These are phyloP conservation scores for Heteronetta atricapilla DNA, from an alignment of 2,113 vertebrate genomes.

Conservation along the genomic window DNA sequence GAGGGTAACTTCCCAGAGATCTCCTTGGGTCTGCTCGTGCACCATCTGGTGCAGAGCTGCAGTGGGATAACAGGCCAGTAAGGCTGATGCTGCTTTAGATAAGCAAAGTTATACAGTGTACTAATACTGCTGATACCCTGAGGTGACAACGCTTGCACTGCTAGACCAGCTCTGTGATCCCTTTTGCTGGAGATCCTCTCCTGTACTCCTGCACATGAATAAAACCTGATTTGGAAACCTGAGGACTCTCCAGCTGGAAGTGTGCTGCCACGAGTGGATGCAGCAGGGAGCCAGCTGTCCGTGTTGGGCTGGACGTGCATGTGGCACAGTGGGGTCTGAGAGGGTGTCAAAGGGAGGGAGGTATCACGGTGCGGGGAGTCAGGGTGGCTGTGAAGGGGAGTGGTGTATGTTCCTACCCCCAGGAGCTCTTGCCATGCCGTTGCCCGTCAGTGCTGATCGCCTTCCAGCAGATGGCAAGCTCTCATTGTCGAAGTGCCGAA, in stretches of 20 bases:
- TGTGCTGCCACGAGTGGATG: background rate
- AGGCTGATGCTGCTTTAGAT: background rate
- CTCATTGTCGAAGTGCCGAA: background rate
- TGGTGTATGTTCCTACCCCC: background rate
- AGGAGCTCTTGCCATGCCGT: background rate
- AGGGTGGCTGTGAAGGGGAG: background rate
- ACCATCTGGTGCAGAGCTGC: background rate
- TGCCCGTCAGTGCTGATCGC: background rate
- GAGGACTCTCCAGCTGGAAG: background rate
- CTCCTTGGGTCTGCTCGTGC: background rate
- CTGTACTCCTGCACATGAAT: background rate
- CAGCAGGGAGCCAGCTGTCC: rapidly evolving
- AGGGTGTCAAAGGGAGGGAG: background rate
- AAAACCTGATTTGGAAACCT: background rate
- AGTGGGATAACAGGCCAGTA: background rate
- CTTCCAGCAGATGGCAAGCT: slow-evolving; percentile 50
- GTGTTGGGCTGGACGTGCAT: background rate
- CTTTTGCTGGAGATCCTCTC: background rate
- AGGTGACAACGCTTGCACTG: background rate
- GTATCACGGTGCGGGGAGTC: background rate
- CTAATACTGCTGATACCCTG: background rate
- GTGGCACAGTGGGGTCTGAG: background rate
- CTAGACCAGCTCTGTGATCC: background rate
- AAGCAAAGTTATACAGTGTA: background rate
- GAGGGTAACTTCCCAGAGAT: background rate